A percentile compares a stretch with the other conserved stretches of the same genome.
Evolutionary conservation across 2,888 invertebrate genomes (phyloP).

Genomic region (Cactoblastis cactorum): DNA sequence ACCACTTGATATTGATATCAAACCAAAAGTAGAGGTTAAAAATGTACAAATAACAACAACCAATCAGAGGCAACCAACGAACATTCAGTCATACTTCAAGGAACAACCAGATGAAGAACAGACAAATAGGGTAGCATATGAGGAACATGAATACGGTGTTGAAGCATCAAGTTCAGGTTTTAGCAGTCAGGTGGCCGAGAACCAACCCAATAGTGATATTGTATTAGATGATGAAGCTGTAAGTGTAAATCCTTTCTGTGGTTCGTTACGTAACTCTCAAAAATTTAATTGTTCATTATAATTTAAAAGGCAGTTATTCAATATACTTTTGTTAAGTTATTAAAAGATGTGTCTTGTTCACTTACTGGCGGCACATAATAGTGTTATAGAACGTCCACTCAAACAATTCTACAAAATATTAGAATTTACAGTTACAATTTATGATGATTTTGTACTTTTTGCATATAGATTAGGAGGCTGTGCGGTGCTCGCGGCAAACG

Average conservation of each 20-base stretch:
- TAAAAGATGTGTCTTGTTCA: too few relatives aligned
- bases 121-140: conserved; percentile 23
- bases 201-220: conserved; percentile 23
- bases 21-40: conserved; percentile 19
- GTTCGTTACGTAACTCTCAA: too few relatives aligned
- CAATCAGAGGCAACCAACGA: conserved; percentile 33
- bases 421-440: too few relatives aligned
- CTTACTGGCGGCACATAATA: too few relatives aligned
- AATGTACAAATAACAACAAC: conserved; percentile 13
- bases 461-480: conserved; percentile 80
- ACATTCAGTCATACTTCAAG: conserved; percentile 63
- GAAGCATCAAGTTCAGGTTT: conserved; percentile 31
- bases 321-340: too few relatives aligned
- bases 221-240: conserved; percentile 68
- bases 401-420: too few relatives aligned
- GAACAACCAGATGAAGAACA: conserved; percentile 33
- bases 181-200: conserved; percentile 12
- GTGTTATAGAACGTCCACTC: too few relatives aligned
- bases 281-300: too few relatives aligned
- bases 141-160: conserved; percentile 17
- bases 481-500: conserved; percentile 83
- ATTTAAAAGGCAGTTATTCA: too few relatives aligned
- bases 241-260: too few relatives aligned
- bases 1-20: conserved; percentile 49
- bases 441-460: too few relatives aligned